phyloP scores from a whole-genome alignment of 2,888 invertebrate genomes.

The Philereme transversata region DNA sequence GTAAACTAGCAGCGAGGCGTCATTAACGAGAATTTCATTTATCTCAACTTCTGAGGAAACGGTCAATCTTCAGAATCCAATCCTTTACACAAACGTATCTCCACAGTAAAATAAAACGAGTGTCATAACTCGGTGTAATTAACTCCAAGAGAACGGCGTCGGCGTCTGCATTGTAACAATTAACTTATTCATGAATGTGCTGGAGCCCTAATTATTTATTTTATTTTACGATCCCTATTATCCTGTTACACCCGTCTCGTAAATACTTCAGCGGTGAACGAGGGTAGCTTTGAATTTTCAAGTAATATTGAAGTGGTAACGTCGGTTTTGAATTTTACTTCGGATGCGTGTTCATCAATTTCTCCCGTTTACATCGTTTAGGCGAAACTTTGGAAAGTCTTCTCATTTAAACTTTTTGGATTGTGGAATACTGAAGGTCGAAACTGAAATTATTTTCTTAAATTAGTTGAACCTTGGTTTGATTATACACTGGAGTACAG shows the following conservation, averaged over 20 bases:
- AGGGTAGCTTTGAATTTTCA: slow-evolving; percentile 57
- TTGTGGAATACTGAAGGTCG: slow-evolving; percentile 20
- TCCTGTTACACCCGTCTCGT: slow-evolving; percentile 69
- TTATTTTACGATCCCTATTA: slow-evolving; percentile 80
- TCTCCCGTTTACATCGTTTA: slow-evolving; percentile 27
- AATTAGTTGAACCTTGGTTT: not conserved
- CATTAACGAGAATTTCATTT: slow-evolving; percentile 30
- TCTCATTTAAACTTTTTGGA: slow-evolving; percentile 29
- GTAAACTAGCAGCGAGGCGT: slow-evolving; percentile 26
- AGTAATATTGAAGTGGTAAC: slow-evolving; percentile 47
- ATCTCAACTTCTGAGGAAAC: slow-evolving; percentile 24
- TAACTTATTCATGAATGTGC: slow-evolving; percentile 79
- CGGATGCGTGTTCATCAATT: slow-evolving; percentile 29
- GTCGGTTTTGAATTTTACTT: slow-evolving; percentile 44
- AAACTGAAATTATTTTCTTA: slow-evolving; percentile 13
- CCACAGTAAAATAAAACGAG: slow-evolving; percentile 37
- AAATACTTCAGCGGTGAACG: slow-evolving; percentile 68
- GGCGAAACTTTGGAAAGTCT: slow-evolving; percentile 21
- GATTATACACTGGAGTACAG: not conserved
- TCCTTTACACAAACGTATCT: slow-evolving; percentile 44
- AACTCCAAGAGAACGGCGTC: slow-evolving; percentile 34
- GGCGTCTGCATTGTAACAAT: slow-evolving; percentile 65
- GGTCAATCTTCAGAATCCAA: slow-evolving; percentile 42
- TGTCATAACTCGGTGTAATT: slow-evolving; percentile 41
- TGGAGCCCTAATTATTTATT: slow-evolving; percentile 77